These are phyloP conservation scores for Hepsetus odoe DNA, from an alignment of 2,113 vertebrate genomes.

Conservation along the genomic window DNA sequence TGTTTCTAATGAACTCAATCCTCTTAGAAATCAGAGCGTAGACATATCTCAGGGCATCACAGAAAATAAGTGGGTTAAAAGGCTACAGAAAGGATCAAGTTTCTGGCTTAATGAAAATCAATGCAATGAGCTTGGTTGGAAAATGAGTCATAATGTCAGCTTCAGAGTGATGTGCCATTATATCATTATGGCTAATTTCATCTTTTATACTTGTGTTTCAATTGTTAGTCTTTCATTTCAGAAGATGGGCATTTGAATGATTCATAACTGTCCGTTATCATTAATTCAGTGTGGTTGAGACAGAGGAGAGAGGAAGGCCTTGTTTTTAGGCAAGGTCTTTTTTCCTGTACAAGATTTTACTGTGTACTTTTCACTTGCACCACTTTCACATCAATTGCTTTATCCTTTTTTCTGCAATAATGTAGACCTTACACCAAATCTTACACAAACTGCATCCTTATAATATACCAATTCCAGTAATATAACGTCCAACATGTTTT, in stretches of 20 bases:
- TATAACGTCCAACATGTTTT: too few relatives aligned
- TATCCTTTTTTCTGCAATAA: conserved; percentile 10
- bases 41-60: conserved; percentile 74
- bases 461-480: neutral
- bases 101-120: conserved; percentile 74
- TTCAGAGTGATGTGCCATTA: conserved; percentile 70
- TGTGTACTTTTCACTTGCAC: neutral
- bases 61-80: conserved; percentile 48
- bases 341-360: neutral
- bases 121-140: conserved; percentile 70
- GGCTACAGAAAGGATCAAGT: conserved; percentile 65
- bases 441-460: conserved; percentile 1
- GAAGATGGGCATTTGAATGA: conserved; percentile 62
- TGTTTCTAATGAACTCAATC: conserved; percentile 72
- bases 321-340: conserved; percentile 25
- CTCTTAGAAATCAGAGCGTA: conserved; percentile 72
- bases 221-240: conserved; percentile 68
- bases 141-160: conserved; percentile 74
- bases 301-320: conserved; percentile 23
- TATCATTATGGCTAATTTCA: conserved; percentile 75
- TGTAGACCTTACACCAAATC: conserved; percentile 11
- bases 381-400: neutral
- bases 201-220: conserved; percentile 62
- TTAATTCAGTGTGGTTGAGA: conserved; percentile 62
- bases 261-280: conserved; percentile 66